Evolutionary conservation across 2,113 vertebrate genomes (phyloP), one percentile per base, ranked within the genome.

Genomic region (Rynchops niger): DNA sequence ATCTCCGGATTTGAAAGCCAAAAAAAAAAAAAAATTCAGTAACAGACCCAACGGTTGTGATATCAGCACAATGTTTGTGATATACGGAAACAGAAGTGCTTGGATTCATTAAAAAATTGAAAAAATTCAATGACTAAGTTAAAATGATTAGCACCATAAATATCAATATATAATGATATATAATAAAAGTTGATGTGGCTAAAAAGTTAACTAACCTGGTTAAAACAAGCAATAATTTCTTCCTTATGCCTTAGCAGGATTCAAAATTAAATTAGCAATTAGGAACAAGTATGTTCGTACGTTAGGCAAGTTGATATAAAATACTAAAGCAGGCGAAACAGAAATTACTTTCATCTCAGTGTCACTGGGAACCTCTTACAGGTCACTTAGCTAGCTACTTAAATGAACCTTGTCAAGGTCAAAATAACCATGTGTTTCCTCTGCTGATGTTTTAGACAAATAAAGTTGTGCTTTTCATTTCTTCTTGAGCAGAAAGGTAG

Each of bases 1-100:
- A 32, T 52, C 11, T 27, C 27, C 45, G 29, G 22, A 30, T 1
- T 1, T 10, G 8, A 65, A 36, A 14, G 65, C 2, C 1, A 10
- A n/a, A 27, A 78, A 40, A 19, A 2, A 10, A 25, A 22, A 78
- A 47, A 15, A n/a, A 71, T 36, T 67, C 32, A 12, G 11, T 43
- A 32, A 22, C 9, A 52, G 43, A 32, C 21, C 50, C 2, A 2
- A 2, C 34, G 69, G 15, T 36, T 9, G 2, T 50, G 43, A 27
- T 29, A 26, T 36, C 6, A 11, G 2, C 27, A 3, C 16, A 22
- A 26, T 58, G 16, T 27, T 66, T 59, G 18, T 43, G 22, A 45
- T 45, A 45, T 45, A 45, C 2, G 18, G 18, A 52, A 22, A 52
- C 22, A 15, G 27, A 63, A 42, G 62, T 42, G 26, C 61, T 16